Base-by-base conservation (phyloP, 2,888 invertebrate genomes). In the Aleiodes alternator region DNA sequence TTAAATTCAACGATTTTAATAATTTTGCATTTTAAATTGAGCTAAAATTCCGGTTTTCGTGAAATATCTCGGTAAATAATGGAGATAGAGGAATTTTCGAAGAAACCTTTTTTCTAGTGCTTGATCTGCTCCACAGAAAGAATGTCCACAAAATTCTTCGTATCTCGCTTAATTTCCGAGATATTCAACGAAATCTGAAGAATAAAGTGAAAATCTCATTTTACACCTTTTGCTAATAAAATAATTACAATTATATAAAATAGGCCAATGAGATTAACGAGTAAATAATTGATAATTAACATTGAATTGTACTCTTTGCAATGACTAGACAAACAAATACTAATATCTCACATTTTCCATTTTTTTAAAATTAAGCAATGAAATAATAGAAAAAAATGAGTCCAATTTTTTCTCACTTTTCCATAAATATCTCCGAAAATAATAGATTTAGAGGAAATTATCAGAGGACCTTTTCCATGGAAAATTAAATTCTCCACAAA, bases 251-350 rank as follows among this genome's bases (percentile, higher is more conserved):
- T 9, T 3, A 43, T 23, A 48, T 14, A 0, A 48, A 0, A 48
- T 64, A 64, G 64, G 64, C 64, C 64, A 64, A 61, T 64, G 3
- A 43, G 29, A 0, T 6, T 16, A 64, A 43, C 23, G 55, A 55
- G 43, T 51, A 51, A 51, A 51, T 51, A 14, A 16, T 4, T 6
- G 43, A 16, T n/a, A 16, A 64, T 29, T 23, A 48, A 48, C 16
- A 64, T 48, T 64, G 43, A 64, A 64, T 34, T 43, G 38, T 14
- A 14, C 48, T 51, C 51, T 51, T 51, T 51, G 51, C 51, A 14
- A 51, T 12, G 64, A 48, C 64, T 64, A 64, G 48, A 64, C 29
- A 64, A 23, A 59, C 34, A 12, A 59, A 31, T 34, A 59, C 59
- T n/a, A 59, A 34, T 43, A 0, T 43, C 43, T 43, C 43, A 43